Percentiles rank a stretch among this genome's conserved stretches.
phyloP scores from a whole-genome alignment of 2,888 invertebrate species.

The Fabriciana adippe region DNA sequence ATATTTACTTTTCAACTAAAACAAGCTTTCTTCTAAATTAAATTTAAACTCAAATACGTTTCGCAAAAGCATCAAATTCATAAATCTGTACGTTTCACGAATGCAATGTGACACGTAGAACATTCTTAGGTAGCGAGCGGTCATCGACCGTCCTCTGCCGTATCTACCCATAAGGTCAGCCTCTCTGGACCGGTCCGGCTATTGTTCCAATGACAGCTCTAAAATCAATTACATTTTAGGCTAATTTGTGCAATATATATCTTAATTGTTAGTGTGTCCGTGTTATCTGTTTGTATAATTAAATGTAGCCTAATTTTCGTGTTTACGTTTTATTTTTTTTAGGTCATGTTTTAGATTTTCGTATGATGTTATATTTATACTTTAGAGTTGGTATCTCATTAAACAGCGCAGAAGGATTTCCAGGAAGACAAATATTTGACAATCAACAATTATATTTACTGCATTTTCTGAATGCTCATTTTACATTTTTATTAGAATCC shows the following conservation, averaged over 20 bases:
- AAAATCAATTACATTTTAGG: constrained; percentile 63
- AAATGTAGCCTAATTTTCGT: no score
- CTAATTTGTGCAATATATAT: constrained; percentile 62
- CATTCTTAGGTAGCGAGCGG: constrained; percentile 60
- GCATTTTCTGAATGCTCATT: no score
- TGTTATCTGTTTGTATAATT: no score
- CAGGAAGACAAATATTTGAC: no score
- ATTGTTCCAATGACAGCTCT: constrained; percentile 61
- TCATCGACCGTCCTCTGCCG: constrained; percentile 81
- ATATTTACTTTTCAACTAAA: not conserved
- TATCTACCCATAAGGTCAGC: constrained; percentile 79
- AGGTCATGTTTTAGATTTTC: no score
- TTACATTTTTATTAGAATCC: no score
- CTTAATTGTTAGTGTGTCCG: no score
- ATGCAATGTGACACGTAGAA: not conserved
- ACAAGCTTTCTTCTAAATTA: not conserved
- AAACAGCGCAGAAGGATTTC: no score
- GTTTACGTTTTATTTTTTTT: no score
- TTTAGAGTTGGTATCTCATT: no score
- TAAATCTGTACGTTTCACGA: not conserved
- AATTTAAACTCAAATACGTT: constrained; percentile 1
- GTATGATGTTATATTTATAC: no score
- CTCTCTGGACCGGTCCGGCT: constrained; percentile 50
- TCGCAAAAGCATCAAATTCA: not conserved
- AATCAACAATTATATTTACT: no score